Conservation (phyloP, 2,888 invertebrate species). For the Pediacus dermestoides region DNA sequence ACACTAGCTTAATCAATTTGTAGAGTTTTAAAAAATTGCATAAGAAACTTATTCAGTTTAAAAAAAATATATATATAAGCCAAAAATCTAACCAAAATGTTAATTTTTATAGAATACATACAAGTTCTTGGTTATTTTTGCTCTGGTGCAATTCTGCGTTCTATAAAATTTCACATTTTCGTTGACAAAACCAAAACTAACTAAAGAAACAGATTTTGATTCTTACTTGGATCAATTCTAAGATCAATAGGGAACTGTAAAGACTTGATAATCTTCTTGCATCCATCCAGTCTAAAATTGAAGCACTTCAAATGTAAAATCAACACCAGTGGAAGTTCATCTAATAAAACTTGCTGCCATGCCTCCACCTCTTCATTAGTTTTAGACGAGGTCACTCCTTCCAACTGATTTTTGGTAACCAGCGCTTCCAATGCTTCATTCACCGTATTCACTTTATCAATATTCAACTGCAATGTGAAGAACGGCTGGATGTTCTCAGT, state of each 20-base stretch:
- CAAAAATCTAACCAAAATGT: too few relatives aligned
- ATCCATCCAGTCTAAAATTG: slow-evolving; percentile 80
- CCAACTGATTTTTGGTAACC: slow-evolving; percentile 78
- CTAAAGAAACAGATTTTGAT: too few relatives aligned
- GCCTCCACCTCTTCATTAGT: slow-evolving; percentile 82
- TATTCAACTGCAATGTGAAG: slow-evolving; percentile 91
- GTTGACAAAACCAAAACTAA: too few relatives aligned
- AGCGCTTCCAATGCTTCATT: slow-evolving; percentile 84
- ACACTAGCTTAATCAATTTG: too few relatives aligned
- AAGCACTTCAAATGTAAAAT: slow-evolving; percentile 93
- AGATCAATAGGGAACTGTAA: slow-evolving; percentile 87
- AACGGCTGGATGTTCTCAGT: slow-evolving; percentile 94
- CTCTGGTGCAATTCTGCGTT: too few relatives aligned
- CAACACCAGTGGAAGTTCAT: slow-evolving; percentile 84
- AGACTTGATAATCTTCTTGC: slow-evolving; percentile 88
- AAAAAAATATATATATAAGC: too few relatives aligned
- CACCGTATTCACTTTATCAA: slow-evolving; percentile 84
- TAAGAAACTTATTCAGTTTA: too few relatives aligned
- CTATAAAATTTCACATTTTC: too few relatives aligned
- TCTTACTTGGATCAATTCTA: slow-evolving; percentile 83
- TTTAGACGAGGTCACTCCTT: slow-evolving; percentile 79
- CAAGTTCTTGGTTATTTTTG: too few relatives aligned
- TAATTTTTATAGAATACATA: too few relatives aligned
- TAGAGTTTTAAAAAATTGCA: too few relatives aligned
- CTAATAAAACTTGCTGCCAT: slow-evolving; percentile 85